A percentile compares a stretch with the other conserved stretches of the same genome.
Evolutionary conservation across 2,888 invertebrate genomes (phyloP).

Genomic region (Caradrina kadenii): DNA sequence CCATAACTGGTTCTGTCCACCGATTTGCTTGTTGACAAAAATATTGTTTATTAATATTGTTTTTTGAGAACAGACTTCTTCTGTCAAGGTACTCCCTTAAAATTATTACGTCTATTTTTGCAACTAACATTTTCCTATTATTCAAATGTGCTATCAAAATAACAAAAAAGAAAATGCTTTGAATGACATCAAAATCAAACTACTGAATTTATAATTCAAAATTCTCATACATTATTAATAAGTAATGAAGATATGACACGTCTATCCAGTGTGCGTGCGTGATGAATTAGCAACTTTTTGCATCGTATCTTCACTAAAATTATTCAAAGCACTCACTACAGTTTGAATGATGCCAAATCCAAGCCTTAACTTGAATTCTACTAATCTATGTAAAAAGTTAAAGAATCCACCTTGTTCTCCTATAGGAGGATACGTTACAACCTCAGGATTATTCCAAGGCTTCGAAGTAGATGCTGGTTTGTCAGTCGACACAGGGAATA

Average conservation of each 20-base stretch:
- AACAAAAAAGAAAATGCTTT: constrained; percentile 4
- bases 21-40: no score
- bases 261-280: constrained; percentile 39
- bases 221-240: constrained; percentile 2
- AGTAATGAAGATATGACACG: constrained; percentile 2
- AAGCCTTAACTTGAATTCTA: constrained; percentile 92
- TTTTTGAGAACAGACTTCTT: no score
- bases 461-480: constrained; percentile 68
- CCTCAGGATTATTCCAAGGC: constrained; percentile 73
- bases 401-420: constrained; percentile 87
- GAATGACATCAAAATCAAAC: constrained; percentile 16
- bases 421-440: constrained; percentile 83
- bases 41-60: no score
- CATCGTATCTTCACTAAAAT: constrained; percentile 90
- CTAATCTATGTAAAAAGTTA: constrained; percentile 91
- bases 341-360: constrained; percentile 93
- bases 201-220: constrained; percentile 22
- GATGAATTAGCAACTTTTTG: constrained; percentile 79
- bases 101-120: not conserved
- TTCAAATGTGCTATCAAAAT: constrained; percentile 26
- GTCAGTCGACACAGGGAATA: constrained; percentile 67
- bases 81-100: no score
- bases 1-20: no score
- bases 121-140: constrained; percentile 6
- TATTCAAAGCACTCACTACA: constrained; percentile 92